Percentiles rank a stretch among this genome's conserved stretches.
phyloP scores from a whole-genome alignment of 2,113 vertebrate species.

The Silurus glanis region DNA sequence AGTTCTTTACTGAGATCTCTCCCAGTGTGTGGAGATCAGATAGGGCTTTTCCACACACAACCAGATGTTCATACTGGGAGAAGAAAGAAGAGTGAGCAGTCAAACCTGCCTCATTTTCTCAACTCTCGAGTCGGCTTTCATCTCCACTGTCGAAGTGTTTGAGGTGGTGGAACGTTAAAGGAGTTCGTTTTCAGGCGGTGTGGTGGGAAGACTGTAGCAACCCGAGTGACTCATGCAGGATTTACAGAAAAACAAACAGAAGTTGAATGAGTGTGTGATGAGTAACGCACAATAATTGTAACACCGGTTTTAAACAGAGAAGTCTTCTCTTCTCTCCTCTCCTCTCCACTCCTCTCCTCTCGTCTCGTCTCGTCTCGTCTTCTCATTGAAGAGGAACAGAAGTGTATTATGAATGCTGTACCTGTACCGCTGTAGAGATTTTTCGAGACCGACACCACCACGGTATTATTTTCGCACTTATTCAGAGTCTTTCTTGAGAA shows the following conservation, averaged over 20 bases:
- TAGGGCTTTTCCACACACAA: constrained; percentile 10
- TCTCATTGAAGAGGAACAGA: background rate
- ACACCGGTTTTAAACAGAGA: background rate
- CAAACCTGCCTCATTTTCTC: constrained; percentile 10
- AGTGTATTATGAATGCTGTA: background rate
- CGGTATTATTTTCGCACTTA: background rate
- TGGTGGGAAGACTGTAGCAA: constrained; percentile 19
- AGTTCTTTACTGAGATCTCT: background rate
- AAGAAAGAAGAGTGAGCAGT: background rate
- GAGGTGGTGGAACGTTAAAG: constrained; percentile 28
- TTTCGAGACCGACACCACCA: background rate
- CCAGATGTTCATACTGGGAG: constrained; percentile 30
- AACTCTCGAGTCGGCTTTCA: constrained; percentile 41
- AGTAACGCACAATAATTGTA: background rate
- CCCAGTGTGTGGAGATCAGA: constrained; percentile 18
- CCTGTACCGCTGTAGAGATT: background rate
- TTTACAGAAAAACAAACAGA: constrained; percentile 27
- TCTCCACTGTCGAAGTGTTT: background rate
- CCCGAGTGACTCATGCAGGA: constrained; percentile 44
- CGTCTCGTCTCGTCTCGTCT: too few relatives aligned
- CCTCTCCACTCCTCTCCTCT: too few relatives aligned
- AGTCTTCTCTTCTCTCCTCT: background rate
- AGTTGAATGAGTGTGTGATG: constrained; percentile 27
- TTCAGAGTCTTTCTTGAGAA: background rate
- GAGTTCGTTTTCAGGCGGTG: constrained; percentile 27